A percentile compares a stretch with the other conserved stretches of the same genome.
These are phyloP conservation scores for Tetanocera ferruginea DNA, from an alignment of 2,888 invertebrate species.

Conservation along the genomic window DNA sequence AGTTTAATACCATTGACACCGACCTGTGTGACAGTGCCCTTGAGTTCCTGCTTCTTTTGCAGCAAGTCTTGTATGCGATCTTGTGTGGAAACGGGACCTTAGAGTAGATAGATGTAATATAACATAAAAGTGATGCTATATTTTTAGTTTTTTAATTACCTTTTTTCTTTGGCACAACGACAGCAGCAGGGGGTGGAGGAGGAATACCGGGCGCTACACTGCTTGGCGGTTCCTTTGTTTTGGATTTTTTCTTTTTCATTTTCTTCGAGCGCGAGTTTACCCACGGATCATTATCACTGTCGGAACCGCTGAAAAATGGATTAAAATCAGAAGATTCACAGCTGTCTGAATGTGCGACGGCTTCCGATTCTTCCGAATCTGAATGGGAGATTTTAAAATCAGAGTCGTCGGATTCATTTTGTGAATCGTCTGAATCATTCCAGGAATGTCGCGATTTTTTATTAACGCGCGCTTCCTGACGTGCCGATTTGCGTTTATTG, in stretches of 20 bases:
- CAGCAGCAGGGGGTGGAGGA: constrained; percentile 44
- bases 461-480: constrained; percentile 43
- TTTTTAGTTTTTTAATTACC: constrained; percentile 11
- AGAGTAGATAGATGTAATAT: neutral
- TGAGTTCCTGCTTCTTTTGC: constrained; percentile 68
- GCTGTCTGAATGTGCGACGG: constrained; percentile 70
- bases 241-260: constrained; percentile 64
- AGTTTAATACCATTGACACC: constrained; percentile 66
- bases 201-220: constrained; percentile 36
- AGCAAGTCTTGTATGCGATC: constrained; percentile 84
- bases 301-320: constrained; percentile 90
- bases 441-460: constrained; percentile 74
- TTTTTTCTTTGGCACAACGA: constrained; percentile 55
- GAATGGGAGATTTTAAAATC: constrained; percentile 67
- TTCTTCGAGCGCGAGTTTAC: constrained; percentile 78
- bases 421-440: constrained; percentile 67
- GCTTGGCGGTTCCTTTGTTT: constrained; percentile 50
- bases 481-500: constrained; percentile 61
- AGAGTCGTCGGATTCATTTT: constrained; percentile 65
- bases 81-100: constrained; percentile 75
- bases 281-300: constrained; percentile 88
- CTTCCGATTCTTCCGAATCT: constrained; percentile 72
- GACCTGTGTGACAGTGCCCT: constrained; percentile 64
- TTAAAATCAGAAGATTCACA: constrained; percentile 88
- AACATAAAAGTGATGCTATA: neutral